Conservation (phyloP, 92 coral and sea anemone genomes). For the Palythoa grandis region DNA sequence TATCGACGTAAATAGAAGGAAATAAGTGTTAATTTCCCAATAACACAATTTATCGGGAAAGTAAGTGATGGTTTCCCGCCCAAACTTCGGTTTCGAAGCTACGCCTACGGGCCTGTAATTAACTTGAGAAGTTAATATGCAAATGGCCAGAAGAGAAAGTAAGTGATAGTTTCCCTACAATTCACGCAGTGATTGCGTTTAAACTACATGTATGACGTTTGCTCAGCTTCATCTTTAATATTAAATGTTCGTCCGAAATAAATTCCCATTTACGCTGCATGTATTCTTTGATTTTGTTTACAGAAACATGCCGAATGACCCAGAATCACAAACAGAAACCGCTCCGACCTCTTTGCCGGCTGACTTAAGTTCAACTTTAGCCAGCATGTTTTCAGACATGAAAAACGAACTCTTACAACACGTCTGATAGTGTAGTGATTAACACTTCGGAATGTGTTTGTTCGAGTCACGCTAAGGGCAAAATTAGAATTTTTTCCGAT, state of each 20-base stretch:
- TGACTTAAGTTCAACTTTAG: background rate
- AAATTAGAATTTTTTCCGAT: no score
- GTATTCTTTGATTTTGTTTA: background rate
- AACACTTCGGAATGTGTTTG: no score
- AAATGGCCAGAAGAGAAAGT: background rate
- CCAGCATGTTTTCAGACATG: background rate
- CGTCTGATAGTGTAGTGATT: no score
- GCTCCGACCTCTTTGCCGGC: constrained; percentile 12
- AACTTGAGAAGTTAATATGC: constrained; percentile 25
- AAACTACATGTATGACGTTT: background rate
- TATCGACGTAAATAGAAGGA: background rate
- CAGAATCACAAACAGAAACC: constrained; percentile 5
- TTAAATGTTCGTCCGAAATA: background rate
- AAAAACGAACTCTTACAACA: constrained; percentile 4
- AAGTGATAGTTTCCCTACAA: background rate
- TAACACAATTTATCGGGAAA: no score
- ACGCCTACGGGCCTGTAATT: background rate
- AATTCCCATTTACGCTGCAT: background rate
- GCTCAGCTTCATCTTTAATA: background rate
- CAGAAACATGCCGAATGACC: constrained; percentile 19
- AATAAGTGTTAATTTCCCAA: no score
- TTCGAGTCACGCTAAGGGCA: no score
- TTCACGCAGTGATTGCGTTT: background rate
- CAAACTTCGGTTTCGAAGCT: no score
- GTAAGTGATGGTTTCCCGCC: no score